A percentile compares a stretch with the other conserved stretches of the same genome.
Evolutionary conservation across 2,797 vertebrate species (phyloP).

Genomic region (Alosa sapidissima): DNA sequence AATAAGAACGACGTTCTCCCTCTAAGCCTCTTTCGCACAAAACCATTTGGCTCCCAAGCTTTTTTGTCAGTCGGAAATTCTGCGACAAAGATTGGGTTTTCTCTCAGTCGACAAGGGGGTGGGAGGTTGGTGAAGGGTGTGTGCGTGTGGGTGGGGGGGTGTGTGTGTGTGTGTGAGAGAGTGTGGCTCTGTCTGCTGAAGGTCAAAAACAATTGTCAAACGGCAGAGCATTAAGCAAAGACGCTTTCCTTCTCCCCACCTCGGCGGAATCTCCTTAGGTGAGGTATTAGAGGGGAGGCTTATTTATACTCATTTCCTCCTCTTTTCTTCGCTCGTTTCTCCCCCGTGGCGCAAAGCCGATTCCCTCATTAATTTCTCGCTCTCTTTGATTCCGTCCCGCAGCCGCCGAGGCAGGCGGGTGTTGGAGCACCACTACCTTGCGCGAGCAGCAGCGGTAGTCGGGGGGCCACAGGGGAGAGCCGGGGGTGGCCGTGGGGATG

Average conservation of each 20-base stretch:
- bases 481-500: slow-evolving; percentile 73
- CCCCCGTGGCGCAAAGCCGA: slow-evolving; percentile 87
- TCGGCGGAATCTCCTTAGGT: slow-evolving; percentile 85
- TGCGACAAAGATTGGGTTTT: slow-evolving; percentile 3
- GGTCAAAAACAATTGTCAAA: slow-evolving; percentile 74
- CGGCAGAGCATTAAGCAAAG: slow-evolving; percentile 70
- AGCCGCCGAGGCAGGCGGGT: background rate
- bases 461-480: slow-evolving; percentile 71
- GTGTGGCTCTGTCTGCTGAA: slow-evolving; percentile 71
- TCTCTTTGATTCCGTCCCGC: slow-evolving; percentile 80
- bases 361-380: slow-evolving; percentile 93
- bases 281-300: slow-evolving; percentile 89
- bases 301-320: slow-evolving; percentile 91
- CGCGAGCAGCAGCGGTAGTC: background rate
- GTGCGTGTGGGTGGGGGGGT: background rate
- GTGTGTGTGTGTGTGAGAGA: background rate
- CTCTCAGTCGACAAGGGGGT: background rate
- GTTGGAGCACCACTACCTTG: background rate
- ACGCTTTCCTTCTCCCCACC: slow-evolving; percentile 71
- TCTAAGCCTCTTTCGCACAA: background rate
- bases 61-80: slow-evolving; percentile 21
- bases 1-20: background rate
- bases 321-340: slow-evolving; percentile 83
- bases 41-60: slow-evolving; percentile 7
- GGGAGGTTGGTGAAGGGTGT: background rate